Evolutionary conservation across 2,113 vertebrate species (phyloP).

Genomic region (Scolopax mira): DNA sequence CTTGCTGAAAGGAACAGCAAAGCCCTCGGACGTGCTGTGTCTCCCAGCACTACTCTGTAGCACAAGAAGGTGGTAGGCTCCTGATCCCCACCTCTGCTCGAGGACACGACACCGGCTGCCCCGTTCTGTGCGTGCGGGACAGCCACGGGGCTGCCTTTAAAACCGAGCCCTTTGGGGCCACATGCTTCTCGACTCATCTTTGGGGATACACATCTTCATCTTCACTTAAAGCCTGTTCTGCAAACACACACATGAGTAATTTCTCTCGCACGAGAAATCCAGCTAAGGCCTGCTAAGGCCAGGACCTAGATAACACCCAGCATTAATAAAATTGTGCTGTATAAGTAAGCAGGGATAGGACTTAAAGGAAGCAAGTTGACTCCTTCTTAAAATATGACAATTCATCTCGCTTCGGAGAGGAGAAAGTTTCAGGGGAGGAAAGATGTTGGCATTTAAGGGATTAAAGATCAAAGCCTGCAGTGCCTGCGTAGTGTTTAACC

Average conservation of each 20-base stretch:
- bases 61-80: fast-evolving
- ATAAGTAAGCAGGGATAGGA: neutral
- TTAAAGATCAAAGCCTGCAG: constrained; percentile 11
- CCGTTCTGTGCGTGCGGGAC: fast-evolving
- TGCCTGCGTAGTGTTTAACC: neutral
- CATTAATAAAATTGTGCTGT: neutral
- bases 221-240: neutral
- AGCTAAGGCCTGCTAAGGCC: neutral
- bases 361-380: neutral
- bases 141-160: neutral
- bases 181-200: neutral
- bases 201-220: neutral
- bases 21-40: neutral
- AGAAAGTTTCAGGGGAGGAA: neutral
- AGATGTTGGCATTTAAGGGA: constrained; percentile 11
- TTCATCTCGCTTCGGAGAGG: neutral
- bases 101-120: fast-evolving
- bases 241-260: neutral
- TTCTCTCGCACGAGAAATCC: neutral
- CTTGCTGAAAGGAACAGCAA: neutral
- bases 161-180: neutral
- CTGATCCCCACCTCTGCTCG: neutral
- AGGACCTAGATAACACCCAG: neutral
- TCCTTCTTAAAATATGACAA: neutral
- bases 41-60: fast-evolving